Conservation (phyloP, 2,797 vertebrate species). For the Oophaga sylvatica region DNA sequence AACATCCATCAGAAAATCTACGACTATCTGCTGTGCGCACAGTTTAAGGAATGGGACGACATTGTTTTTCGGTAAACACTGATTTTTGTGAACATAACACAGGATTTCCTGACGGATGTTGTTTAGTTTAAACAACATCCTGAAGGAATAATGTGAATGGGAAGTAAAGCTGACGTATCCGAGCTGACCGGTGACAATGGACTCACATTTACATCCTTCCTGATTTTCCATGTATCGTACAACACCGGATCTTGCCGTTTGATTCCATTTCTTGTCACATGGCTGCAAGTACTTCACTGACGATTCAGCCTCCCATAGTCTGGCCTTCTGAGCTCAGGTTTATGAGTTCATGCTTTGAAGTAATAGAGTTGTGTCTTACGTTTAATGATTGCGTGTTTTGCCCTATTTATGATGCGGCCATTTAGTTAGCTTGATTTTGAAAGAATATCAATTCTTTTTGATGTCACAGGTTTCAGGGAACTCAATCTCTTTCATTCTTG, state of each 20-base stretch:
- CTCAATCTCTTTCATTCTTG: no score
- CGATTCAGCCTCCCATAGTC: not conserved
- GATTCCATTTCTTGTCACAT: conserved; percentile 6
- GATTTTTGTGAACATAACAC: conserved; percentile 36
- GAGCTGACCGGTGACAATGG: conserved; percentile 42
- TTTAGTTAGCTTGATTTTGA: not conserved
- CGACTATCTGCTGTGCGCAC: not conserved
- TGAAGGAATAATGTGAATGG: conserved; percentile 41
- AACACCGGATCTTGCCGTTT: not conserved
- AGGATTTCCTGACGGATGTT: conserved; percentile 58
- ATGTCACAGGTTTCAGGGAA: no score
- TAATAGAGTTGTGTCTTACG: not conserved
- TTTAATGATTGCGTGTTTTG: not conserved
- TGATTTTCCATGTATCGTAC: conserved; percentile 32
- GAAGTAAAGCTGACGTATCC: conserved; percentile 44
- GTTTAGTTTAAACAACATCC: conserved; percentile 58
- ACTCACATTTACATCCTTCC: conserved; percentile 52
- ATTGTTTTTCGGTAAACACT: conserved; percentile 40
- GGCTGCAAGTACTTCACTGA: not conserved
- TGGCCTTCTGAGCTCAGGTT: not conserved
- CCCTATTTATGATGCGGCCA: not conserved
- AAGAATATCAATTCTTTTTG: no score
- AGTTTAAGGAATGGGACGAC: not conserved
- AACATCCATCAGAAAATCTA: not conserved
- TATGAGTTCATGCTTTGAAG: not conserved